These are phyloP conservation scores for Prunella himalayana DNA, from an alignment of 2,113 vertebrate species.

Conservation along the genomic window DNA sequence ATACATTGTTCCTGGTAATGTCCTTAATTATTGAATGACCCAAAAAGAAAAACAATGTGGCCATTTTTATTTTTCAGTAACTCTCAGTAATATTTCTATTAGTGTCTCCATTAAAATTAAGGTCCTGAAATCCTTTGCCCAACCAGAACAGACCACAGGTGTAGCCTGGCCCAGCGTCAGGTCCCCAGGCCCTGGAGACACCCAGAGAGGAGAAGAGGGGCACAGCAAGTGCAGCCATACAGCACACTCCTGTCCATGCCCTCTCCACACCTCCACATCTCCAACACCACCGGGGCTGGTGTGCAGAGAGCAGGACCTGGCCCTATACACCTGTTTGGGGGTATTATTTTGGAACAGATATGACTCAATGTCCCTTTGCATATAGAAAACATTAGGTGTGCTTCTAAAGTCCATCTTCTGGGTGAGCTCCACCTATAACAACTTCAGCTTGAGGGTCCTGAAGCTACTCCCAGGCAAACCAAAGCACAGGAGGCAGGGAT, in stretches of 20 bases:
- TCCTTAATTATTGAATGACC: neutral
- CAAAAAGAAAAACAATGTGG: neutral
- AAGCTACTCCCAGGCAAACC: neutral
- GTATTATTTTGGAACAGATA: neutral
- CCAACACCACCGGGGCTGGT: neutral
- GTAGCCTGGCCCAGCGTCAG: neutral
- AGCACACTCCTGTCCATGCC: rapidly evolving
- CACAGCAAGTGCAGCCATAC: rapidly evolving
- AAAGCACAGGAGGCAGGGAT: neutral
- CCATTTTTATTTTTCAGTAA: neutral
- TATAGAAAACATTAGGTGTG: neutral
- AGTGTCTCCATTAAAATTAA: neutral
- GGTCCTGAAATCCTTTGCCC: neutral
- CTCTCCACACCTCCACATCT: neutral
- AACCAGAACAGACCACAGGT: neutral
- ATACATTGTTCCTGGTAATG: neutral
- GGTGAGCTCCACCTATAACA: neutral
- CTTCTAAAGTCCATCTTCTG: neutral
- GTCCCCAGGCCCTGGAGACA: neutral
- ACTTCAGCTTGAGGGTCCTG: neutral
- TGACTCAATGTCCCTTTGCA: neutral
- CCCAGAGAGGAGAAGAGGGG: neutral
- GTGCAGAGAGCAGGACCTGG: neutral
- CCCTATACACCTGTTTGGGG: neutral
- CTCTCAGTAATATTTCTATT: neutral